Evolutionary conservation across 2,888 invertebrate genomes (phyloP), one percentile per base, ranked within the genome.

Genomic region (Microplitis deprimator): DNA sequence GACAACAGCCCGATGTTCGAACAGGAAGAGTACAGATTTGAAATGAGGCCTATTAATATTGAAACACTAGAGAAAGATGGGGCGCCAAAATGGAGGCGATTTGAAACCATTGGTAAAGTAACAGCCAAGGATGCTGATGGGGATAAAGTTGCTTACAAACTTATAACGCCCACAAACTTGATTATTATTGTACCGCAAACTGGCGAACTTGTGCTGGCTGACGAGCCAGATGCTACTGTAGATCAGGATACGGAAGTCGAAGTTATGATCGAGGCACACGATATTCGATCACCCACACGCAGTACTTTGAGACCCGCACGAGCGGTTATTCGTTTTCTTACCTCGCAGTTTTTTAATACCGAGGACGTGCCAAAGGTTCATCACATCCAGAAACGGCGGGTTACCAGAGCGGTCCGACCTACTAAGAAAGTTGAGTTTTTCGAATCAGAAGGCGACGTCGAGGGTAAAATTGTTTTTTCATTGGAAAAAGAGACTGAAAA

Each of bases 111-210:
- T 79, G 97, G 97, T 0, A 94, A 93, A 86, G 96, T 98, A 13
- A 93, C 93, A 80, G 98, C 98, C 0, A 93, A 92, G 74, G 98
- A 98, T 89, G 94, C 94, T 0, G 98, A 98, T 89, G 96, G 96
- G n/a, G 97, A 97, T 89, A 94, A 94, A 84, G 93, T 97, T n/a
- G 95, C 96, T 72, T 98, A 98, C 89, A 94, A 95, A 74, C 91
- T 98, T 74, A 92, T 93, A 75, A 93, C 95, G 3, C 95, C 96
- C 10, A 96, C 94, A 81, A 95, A 95, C 86, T 92, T 95, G 82
- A 94, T 96, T 64, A 95, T 97, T 13, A 95, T 98, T 82, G 96
- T 98, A 3, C 97, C 98, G 0, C 97, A 97, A 90, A 97, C 97
- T 0, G 98, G 98, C 0, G 96, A 97, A 87, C 91, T 98, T 17